A percentile compares a stretch with the other conserved stretches of the same genome.
Conservation (phyloP, 2,797 vertebrate species). For the Danio albolineatus region DNA sequence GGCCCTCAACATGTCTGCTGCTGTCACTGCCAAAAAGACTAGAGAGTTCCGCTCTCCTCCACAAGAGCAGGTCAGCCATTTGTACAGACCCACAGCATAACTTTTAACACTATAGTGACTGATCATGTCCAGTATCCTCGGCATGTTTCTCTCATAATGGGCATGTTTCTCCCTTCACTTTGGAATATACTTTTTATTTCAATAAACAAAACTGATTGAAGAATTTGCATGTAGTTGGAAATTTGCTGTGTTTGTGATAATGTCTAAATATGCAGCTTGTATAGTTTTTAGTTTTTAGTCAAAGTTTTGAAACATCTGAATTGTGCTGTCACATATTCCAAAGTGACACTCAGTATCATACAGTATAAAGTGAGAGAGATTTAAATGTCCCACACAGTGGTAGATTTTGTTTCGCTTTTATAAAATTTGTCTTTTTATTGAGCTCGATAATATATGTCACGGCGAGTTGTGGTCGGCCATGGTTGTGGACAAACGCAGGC, state of each 20-base stretch:
- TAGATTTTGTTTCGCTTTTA: too few species aligned
- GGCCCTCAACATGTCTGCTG: conserved; percentile 98
- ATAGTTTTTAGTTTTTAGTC: too few species aligned
- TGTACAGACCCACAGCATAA: not conserved
- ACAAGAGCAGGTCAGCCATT: conserved; percentile 90
- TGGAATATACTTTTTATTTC: not conserved
- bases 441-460: too few species aligned
- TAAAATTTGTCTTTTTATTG: too few species aligned
- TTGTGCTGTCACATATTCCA: too few species aligned
- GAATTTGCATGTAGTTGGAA: not conserved
- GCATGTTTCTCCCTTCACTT: not conserved
- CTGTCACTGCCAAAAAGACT: conserved; percentile 95
- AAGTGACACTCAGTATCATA: too few species aligned
- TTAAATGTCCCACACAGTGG: too few species aligned
- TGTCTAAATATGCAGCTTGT: not conserved
- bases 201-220: not conserved
- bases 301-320: too few species aligned
- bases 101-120: not conserved
- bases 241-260: not conserved
- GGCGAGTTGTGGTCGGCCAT: too few species aligned
- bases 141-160: not conserved
- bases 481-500: too few species aligned
- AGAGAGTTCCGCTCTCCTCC: conserved; percentile 98
- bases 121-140: not conserved
- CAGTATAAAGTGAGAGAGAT: too few species aligned